phyloP scores from a whole-genome alignment of 1,140 invertebrate species.

The Stegodyphus mimosarum region DNA sequence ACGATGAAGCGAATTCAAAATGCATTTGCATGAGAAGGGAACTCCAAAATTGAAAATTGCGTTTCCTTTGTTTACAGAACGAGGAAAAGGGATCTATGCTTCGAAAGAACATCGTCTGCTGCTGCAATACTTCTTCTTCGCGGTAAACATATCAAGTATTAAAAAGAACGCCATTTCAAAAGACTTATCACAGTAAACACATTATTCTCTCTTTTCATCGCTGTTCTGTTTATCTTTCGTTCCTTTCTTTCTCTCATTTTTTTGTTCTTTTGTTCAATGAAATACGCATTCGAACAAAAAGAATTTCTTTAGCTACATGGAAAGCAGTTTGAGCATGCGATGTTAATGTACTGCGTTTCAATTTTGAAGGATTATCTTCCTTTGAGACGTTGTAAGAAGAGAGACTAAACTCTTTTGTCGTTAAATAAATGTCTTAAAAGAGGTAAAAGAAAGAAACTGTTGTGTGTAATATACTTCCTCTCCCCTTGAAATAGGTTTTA shows the following conservation, averaged over 20 bases:
- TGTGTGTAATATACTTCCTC: neutral
- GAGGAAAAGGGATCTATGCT: slow-evolving; percentile 35
- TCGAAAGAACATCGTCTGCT: slow-evolving; percentile 36
- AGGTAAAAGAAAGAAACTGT: slow-evolving; percentile 10
- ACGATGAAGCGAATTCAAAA: slow-evolving; percentile 52
- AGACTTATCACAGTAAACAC: slow-evolving; percentile 59
- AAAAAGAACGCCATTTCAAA: slow-evolving; percentile 59
- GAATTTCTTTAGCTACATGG: slow-evolving; percentile 37
- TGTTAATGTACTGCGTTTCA: slow-evolving; percentile 54
- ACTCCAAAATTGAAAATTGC: slow-evolving; percentile 58
- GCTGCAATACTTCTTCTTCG: slow-evolving; percentile 4
- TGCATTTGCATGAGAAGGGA: slow-evolving; percentile 57
- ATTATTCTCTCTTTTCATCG: slow-evolving; percentile 47
- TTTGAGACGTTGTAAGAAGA: slow-evolving; percentile 15
- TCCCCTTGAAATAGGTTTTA: neutral
- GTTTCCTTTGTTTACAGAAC: slow-evolving; percentile 57
- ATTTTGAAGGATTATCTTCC: slow-evolving; percentile 60
- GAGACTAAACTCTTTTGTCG: slow-evolving; percentile 41
- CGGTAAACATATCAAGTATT: slow-evolving; percentile 60
- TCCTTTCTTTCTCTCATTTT: neutral
- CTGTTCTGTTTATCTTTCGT: slow-evolving; percentile 42
- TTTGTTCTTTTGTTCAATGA: slow-evolving; percentile 45
- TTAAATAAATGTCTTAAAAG: slow-evolving; percentile 50
- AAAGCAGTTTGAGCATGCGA: slow-evolving; percentile 1
- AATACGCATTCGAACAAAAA: slow-evolving; percentile 56